Conservation (phyloP, 1,140 invertebrate species). For the Euschistus heros region DNA sequence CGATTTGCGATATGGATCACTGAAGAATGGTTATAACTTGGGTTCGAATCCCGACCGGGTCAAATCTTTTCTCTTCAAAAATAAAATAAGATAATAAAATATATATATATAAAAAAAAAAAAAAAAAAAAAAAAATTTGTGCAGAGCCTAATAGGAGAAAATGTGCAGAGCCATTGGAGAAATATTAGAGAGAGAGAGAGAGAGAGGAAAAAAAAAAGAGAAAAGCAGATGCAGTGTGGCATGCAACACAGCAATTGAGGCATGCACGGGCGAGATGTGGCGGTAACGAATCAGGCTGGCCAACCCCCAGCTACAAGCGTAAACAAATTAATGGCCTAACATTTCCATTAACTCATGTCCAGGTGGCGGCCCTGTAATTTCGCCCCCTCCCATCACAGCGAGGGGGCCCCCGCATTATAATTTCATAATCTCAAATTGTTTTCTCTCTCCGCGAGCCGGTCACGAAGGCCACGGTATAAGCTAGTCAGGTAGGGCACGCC, state of each 20-base stretch:
- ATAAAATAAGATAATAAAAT: not conserved
- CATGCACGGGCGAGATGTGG: not conserved
- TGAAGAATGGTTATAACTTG: no score
- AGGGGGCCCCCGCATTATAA: constrained; percentile 12
- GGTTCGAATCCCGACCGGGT: no score
- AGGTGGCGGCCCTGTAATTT: constrained; percentile 17
- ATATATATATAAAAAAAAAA: not conserved
- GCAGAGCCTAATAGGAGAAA: no score
- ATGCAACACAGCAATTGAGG: not conserved
- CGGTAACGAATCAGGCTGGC: not conserved
- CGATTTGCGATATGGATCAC: no score
- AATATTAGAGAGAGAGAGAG: not conserved
- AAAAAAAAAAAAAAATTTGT: not conserved
- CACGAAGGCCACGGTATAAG: constrained; percentile 15
- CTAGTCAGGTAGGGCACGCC: constrained; percentile 1
- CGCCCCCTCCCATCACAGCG: constrained; percentile 5
- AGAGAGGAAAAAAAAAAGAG: not conserved
- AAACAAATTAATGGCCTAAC: constrained; percentile 24
- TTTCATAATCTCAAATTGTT: constrained; percentile 21
- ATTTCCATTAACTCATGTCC: constrained; percentile 22
- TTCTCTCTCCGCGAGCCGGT: not conserved
- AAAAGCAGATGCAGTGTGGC: no score
- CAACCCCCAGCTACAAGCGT: constrained; percentile 4
- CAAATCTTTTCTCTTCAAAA: no score
- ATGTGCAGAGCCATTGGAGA: not conserved